Conservation (phyloP, 1,140 invertebrate species). For the Drosophila orena region DNA sequence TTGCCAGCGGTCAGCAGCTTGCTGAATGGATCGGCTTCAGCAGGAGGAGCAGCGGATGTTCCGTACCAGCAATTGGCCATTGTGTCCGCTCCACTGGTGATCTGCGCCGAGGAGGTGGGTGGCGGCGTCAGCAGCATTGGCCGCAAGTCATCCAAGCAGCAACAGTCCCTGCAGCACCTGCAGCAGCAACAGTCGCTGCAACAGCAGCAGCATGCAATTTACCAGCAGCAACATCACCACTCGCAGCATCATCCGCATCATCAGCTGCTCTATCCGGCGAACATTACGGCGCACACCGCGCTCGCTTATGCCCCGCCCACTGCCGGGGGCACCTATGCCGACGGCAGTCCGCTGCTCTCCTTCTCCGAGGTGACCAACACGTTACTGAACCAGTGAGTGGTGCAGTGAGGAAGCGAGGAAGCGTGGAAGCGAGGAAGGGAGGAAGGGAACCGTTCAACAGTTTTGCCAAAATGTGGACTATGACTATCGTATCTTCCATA, state of each 20-base stretch:
- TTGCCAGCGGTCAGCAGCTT: constrained; percentile 61
- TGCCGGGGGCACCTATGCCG: constrained; percentile 86
- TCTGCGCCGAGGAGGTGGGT: constrained; percentile 56
- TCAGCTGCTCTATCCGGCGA: constrained; percentile 78
- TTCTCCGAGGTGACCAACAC: constrained; percentile 94
- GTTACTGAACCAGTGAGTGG: constrained; percentile 88
- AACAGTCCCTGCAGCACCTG: constrained; percentile 56
- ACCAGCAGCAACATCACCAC: constrained; percentile 57
- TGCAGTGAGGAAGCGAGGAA: not conserved
- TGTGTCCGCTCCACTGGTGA: constrained; percentile 66
- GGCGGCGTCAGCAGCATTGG: constrained; percentile 25
- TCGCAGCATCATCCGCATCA: constrained; percentile 85
- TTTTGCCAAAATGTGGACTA: constrained; percentile 85
- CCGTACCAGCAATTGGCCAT: constrained; percentile 74
- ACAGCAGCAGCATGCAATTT: constrained; percentile 53
- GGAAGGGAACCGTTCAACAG: constrained; percentile 62
- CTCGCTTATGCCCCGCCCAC: constrained; percentile 75
- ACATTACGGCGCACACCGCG: constrained; percentile 86
- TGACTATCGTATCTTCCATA: constrained; percentile 84
- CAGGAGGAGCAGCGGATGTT: constrained; percentile 9
- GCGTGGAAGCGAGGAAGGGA: not conserved
- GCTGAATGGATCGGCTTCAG: constrained; percentile 40
- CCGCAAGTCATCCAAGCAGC: constrained; percentile 58
- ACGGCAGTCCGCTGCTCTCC: constrained; percentile 92
- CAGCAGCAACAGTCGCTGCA: constrained; percentile 58